A percentile compares a stretch with the other conserved stretches of the same genome.
Conservation (phyloP, 2,888 invertebrate species). For the Fabriciana adippe region DNA sequence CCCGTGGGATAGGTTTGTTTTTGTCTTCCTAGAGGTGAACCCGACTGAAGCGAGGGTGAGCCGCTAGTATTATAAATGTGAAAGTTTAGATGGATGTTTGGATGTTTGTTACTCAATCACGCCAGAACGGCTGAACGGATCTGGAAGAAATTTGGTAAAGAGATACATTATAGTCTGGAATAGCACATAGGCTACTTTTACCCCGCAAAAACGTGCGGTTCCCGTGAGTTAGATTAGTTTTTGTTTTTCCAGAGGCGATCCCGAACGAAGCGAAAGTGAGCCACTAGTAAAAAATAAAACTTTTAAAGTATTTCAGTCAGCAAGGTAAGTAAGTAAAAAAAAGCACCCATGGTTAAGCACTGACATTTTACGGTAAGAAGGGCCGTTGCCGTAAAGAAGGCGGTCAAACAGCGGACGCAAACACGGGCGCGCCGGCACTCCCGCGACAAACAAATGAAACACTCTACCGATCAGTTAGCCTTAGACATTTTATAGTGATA, state of each 20-base stretch:
- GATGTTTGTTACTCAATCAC: too few species aligned
- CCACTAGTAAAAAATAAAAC: not conserved
- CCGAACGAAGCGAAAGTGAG: not conserved
- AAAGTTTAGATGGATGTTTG: too few species aligned
- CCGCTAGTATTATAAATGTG: too few species aligned
- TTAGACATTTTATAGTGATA: slow-evolving; percentile 22
- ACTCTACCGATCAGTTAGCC: slow-evolving; percentile 63
- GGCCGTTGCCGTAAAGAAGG: slow-evolving; percentile 69
- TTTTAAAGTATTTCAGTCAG: not conserved
- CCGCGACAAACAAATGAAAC: slow-evolving; percentile 64
- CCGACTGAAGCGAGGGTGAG: not conserved
- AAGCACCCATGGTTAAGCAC: slow-evolving; percentile 18
- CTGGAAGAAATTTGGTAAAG: too few species aligned
- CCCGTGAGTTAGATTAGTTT: not conserved
- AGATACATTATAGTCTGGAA: too few species aligned
- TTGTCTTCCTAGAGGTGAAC: too few species aligned
- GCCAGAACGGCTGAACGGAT: too few species aligned
- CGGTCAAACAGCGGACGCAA: slow-evolving; percentile 69
- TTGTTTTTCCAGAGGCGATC: too few species aligned
- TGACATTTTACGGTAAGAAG: slow-evolving; percentile 39
- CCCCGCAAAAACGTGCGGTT: too few species aligned
- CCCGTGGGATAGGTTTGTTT: not conserved
- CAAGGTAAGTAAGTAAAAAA: slow-evolving; percentile 11
- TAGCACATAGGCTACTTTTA: too few species aligned
- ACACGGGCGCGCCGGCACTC: slow-evolving; percentile 72